Percentiles rank a stretch among this genome's conserved stretches.
Evolutionary conservation across 2,113 vertebrate species (phyloP).

Genomic region (Rhodinocichla rosea): DNA sequence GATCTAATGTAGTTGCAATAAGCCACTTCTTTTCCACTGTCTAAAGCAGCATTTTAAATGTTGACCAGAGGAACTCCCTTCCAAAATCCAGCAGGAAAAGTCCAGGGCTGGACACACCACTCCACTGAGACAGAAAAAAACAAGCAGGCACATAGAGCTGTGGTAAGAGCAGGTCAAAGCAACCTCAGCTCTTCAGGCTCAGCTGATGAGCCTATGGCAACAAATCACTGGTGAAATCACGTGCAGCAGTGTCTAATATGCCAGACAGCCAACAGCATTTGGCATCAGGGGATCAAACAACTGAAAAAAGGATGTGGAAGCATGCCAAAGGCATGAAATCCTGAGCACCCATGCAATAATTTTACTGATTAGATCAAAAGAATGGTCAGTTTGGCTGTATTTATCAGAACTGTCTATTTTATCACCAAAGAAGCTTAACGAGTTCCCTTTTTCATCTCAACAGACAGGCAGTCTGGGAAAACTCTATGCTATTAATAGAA

Average conservation of each 20-base stretch:
- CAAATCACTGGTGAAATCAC: neutral
- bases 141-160: neutral
- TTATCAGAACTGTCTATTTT: neutral
- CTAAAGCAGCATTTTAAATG: neutral
- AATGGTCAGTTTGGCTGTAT: neutral
- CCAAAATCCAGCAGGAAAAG: neutral
- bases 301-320: neutral
- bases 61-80: neutral
- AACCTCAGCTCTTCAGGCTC: neutral
- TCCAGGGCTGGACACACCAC: neutral
- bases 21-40: neutral
- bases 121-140: neutral
- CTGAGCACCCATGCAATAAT: neutral
- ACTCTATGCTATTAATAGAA: neutral
- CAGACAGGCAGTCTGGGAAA: neutral
- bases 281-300: neutral
- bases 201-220: neutral
- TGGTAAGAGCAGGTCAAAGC: constrained; percentile 13
- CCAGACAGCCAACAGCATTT: neutral
- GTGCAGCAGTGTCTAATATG: neutral
- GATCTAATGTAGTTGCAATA: neutral
- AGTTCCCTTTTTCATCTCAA: neutral
- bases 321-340: neutral
- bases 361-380: neutral
- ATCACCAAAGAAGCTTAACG: neutral